Evolutionary conservation across 2,888 invertebrate genomes (phyloP), one percentile per base, ranked within the genome.

Genomic region (Drosophila setosimentum): DNA sequence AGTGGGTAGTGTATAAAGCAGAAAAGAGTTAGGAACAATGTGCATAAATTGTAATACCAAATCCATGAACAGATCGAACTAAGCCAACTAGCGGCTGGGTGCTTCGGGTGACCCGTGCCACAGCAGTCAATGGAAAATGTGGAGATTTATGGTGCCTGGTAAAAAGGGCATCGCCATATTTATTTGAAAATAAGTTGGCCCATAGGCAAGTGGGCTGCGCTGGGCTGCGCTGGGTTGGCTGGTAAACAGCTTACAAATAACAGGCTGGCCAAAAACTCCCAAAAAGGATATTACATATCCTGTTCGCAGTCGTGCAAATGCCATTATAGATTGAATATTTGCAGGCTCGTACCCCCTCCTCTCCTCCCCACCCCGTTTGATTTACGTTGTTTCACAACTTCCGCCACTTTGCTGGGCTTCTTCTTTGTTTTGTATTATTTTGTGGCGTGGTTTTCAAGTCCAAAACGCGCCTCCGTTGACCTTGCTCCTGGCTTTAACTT

Each of bases 211-310:
- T 76, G 78, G 64, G 53, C 79, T 70, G 68, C 58, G 49, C 18
- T 32, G 78, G 62, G 53, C 71, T 72, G 68, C 63, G 45, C 13
- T 32, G 63, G 60, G 45, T 13, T 32, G 53, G 35, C 45, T 55
- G 49, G 68, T 57, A 55, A 66, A 60, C 61, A 64, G 68, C 70
- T 72, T 69, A 76, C 78, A 79, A 76, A 83, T 73, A 64, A 72
- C 69, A 60, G 59, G 66, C 66, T 64, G 32, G 63, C 51, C 35
- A 48, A 37, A 40, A 42, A 33, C 68, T 72, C 63, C 57, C 50
- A 66, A 76, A 78, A 85, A 89, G 90, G 90, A 90, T 90, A 90
- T 90, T 91, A 90, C 87, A 91, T 89, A 87, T 90, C 90, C 88
- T 89, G 86, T 87, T 87, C 67, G 82, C 80, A 80, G 86, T 88